Evolutionary conservation across 2,113 vertebrate genomes (phyloP).

Genomic region (Bombycilla garrulus): DNA sequence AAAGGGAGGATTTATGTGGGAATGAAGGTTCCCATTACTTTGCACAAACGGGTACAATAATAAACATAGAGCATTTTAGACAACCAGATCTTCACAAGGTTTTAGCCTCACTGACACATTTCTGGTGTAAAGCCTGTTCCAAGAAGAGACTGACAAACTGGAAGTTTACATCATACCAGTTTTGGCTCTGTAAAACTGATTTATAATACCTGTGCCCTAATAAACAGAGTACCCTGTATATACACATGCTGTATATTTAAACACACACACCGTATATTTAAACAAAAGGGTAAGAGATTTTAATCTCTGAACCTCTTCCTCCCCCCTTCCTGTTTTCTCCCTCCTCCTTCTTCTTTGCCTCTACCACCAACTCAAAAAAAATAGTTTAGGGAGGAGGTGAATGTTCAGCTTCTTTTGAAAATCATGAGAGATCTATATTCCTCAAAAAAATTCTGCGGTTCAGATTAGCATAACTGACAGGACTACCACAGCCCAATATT

Average conservation of each 20-base stretch:
- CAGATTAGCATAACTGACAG: neutral
- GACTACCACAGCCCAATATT: neutral
- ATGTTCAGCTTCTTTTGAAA: neutral
- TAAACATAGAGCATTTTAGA: neutral
- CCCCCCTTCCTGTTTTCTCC: neutral
- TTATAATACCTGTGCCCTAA: neutral
- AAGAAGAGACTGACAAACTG: neutral
- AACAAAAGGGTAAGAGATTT: conserved; percentile 14
- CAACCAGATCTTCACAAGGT: neutral
- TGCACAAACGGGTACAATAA: neutral
- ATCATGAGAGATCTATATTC: neutral
- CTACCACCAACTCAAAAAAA: neutral
- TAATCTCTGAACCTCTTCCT: neutral
- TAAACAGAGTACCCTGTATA: neutral
- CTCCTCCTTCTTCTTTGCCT: neutral
- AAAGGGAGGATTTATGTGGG: neutral
- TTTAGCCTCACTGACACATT: neutral
- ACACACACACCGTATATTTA: neutral
- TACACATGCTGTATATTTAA: neutral
- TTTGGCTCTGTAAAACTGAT: conserved; percentile 7
- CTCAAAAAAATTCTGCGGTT: neutral
- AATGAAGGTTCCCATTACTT: neutral
- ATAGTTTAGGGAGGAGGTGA: neutral
- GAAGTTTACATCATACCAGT: neutral
- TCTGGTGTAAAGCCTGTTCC: neutral